Base-by-base conservation (phyloP, 2,113 vertebrate genomes). In the Plectropomus leopardus region DNA sequence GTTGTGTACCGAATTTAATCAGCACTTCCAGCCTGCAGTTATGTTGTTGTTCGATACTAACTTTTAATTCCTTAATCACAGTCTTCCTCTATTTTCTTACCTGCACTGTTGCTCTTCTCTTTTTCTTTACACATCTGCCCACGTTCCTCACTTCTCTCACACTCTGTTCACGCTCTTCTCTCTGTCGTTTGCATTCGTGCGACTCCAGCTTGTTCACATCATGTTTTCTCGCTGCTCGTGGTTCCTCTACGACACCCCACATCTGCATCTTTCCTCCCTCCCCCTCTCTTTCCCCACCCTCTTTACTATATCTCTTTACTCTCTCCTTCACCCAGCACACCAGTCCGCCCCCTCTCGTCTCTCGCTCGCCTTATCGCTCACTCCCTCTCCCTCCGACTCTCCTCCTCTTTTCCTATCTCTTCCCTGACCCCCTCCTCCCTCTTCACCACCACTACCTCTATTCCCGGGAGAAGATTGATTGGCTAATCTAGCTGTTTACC, bases 401-500 rank as follows among this genome's bases (percentile, higher is more conserved):
- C 72, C 61, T 82, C 50, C 70, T 73, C 32, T 36, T 44, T 72
- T 34, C 32, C 54, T 78, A 44, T 83, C 81, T 78, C 66, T 30
- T 63, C 30, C 44, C 55, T 74, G 57, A 64, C 50, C 70, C 45
- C 54, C 58, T 42, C 42, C 60, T 11, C 55, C 58, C 16, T 50
- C 64, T 40, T 72, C 57, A 82, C 74, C 73, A 72, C 80, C 67
- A 61, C 68, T 73, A 69, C 80, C 81, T 50, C 81, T 78, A 48
- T 83, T 86, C 76, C 86, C 11, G 4, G 47, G 87, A 87, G 89
- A 94, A 92, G 92, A 95, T 93, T 94, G 94, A 94, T 94, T 91
- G 89, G 86, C 89, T 94, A 92, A 94, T 94, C 93, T 94, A 79
- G 78, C 88, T 80, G 86, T 93, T 93, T 94, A 89, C 92, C 93